phyloP scores from a whole-genome alignment of 2,888 invertebrate genomes.

The Phalangium opilio region DNA sequence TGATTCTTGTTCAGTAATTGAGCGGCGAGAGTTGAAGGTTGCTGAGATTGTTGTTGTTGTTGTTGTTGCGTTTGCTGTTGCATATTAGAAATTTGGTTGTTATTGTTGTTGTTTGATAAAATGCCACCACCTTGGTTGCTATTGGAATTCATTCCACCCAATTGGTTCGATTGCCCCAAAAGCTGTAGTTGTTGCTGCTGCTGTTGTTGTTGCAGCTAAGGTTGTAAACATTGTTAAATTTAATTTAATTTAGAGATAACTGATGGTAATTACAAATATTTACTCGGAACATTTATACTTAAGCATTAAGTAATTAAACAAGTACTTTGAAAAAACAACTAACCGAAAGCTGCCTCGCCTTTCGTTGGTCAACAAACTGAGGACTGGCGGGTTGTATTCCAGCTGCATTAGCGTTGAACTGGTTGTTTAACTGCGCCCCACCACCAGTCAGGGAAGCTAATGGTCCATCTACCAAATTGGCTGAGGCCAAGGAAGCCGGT shows the following conservation, averaged over 20 bases:
- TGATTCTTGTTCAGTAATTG: neutral
- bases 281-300: too few relatives aligned
- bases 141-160: constrained; percentile 20
- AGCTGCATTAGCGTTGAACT: too few relatives aligned
- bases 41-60: constrained; percentile 27
- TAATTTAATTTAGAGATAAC: too few relatives aligned
- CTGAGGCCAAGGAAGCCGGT: too few relatives aligned
- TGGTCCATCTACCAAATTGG: too few relatives aligned
- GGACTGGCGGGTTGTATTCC: too few relatives aligned
- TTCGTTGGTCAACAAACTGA: neutral
- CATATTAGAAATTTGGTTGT: constrained; percentile 5
- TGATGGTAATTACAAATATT: too few relatives aligned
- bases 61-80: constrained; percentile 20
- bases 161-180: constrained; percentile 10
- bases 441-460: too few relatives aligned
- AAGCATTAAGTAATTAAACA: too few relatives aligned
- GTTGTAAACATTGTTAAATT: constrained; percentile 2
- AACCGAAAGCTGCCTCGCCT: neutral
- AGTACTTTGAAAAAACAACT: too few relatives aligned
- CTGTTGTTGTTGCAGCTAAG: constrained; percentile 4
- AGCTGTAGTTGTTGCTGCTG: constrained; percentile 11
- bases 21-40: constrained; percentile 5
- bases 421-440: too few relatives aligned
- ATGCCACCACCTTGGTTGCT: constrained; percentile 10
- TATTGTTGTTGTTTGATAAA: constrained; percentile 4